Evolutionary conservation across 2,888 invertebrate genomes (phyloP).

Genomic region (Ypsolopha scabrella): DNA sequence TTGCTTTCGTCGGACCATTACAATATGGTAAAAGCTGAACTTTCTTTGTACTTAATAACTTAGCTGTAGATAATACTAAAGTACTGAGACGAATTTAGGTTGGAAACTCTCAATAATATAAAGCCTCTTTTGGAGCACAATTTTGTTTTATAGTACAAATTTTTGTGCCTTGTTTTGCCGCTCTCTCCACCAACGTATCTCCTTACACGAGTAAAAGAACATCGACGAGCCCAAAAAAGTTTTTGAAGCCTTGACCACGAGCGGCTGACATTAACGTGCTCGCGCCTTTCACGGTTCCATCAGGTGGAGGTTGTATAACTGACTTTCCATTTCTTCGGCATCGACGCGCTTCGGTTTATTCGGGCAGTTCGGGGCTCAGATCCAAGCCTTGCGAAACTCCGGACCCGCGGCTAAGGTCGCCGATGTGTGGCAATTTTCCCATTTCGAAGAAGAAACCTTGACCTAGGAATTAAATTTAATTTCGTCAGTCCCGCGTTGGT

Average conservation of each 20-base stretch:
- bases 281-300: conserved; percentile 61
- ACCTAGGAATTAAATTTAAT: conserved; percentile 63
- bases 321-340: conserved; percentile 62
- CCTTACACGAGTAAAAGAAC: no score
- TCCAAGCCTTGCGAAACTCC: conserved; percentile 39
- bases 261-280: conserved; percentile 55
- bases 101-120: no score
- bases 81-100: no score
- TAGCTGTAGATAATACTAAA: no score
- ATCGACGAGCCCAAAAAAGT: conserved; percentile 22
- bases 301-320: conserved; percentile 66
- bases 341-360: neutral
- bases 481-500: conserved; percentile 42
- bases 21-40: neutral
- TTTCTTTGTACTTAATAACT: neutral
- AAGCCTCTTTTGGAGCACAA: no score
- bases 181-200: no score
- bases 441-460: conserved; percentile 67
- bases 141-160: no score
- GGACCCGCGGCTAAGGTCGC: conserved; percentile 56
- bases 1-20: neutral
- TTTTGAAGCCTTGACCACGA: conserved; percentile 63
- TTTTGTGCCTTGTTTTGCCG: no score
- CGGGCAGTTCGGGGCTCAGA: neutral
- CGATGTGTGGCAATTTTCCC: conserved; percentile 66